Evolutionary conservation across 2,888 invertebrate species (phyloP), one percentile per base, ranked within the genome.

Genomic region (Tetrapedia diversipes): DNA sequence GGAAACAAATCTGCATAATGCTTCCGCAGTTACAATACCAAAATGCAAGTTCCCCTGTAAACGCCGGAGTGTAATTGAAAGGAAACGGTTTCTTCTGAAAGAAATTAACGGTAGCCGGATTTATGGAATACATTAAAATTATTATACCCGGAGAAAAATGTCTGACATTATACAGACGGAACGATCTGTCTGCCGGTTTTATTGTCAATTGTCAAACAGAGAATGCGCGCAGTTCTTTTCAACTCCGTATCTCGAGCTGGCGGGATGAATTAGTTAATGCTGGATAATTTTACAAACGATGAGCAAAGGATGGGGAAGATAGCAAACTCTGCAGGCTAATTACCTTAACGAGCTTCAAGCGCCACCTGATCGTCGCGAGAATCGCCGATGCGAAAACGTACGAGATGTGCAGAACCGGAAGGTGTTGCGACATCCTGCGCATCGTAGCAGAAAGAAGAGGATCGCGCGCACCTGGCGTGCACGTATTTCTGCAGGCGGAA

Each of bases 341-440:
- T 85, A 79, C 68, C 71, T 76, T 81, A 83, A 86, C 78, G 79
- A 84, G 82, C 60, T 75, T 76, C 47, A 29, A 66, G 61, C 45
- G 53, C n/a, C 68, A 54, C 34, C 57, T 75, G 54, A 72, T 79
- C 76, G 74, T 73, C 47, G 41, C 68, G 64, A 49, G 63, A 51
- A 54, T 81, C 74, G 54, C 53, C 75, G 69, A 81, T 72, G 80
- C 74, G 71, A 68, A 61, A 77, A 60, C 64, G 67, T 76, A 49
- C 24, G 53, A 37, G 1, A 41, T 39, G 45, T 16, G 43, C 43
- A 37, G 19, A 32, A 41, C n/a, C 43, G 19, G 45, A 68, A 68
- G 53, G 41, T 56, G 75, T 39, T 24, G 39, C 39, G 43, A 57
- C 11, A 27, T 29, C 2, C 34, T 37, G 16, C 29, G 54, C 47